Evolutionary conservation across 92 coral and sea anemone genomes (phyloP).

Genomic region (Epizoanthus rinbou): DNA sequence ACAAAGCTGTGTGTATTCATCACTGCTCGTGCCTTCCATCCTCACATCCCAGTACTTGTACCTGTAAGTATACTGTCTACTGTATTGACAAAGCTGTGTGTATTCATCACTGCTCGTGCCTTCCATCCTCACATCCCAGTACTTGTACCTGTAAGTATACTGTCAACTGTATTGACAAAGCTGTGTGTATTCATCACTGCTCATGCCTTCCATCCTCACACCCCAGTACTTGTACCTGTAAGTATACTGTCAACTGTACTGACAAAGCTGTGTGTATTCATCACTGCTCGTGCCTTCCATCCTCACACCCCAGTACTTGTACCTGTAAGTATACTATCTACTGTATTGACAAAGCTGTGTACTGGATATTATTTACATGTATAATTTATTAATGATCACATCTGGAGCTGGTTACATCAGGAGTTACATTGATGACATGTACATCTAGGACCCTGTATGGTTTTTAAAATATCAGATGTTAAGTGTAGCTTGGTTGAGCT

Average conservation of each 20-base stretch:
- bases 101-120: conserved; percentile 90
- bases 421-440: not conserved
- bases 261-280: conserved; percentile 40
- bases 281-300: conserved; percentile 90
- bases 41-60: conserved; percentile 83
- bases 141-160: conserved; percentile 84
- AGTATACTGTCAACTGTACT: conserved; percentile 25
- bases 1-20: too few relatives aligned
- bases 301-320: conserved; percentile 85
- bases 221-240: conserved; percentile 87
- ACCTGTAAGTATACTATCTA: conserved; percentile 68
- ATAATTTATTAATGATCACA: too few relatives aligned
- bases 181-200: conserved; percentile 78
- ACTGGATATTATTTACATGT: too few relatives aligned
- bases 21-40: conserved; percentile 91
- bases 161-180: too few relatives aligned
- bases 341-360: too few relatives aligned
- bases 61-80: conserved; percentile 70
- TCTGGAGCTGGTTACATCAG: not conserved
- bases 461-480: too few relatives aligned
- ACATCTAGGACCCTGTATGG: too few relatives aligned
- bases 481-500: too few relatives aligned
- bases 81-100: too few relatives aligned
- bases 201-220: conserved; percentile 89
- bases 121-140: conserved; percentile 93